Evolutionary conservation across 2,888 invertebrate genomes (phyloP), one percentile per base, ranked within the genome.

Genomic region (Leucophenga maculata): DNA sequence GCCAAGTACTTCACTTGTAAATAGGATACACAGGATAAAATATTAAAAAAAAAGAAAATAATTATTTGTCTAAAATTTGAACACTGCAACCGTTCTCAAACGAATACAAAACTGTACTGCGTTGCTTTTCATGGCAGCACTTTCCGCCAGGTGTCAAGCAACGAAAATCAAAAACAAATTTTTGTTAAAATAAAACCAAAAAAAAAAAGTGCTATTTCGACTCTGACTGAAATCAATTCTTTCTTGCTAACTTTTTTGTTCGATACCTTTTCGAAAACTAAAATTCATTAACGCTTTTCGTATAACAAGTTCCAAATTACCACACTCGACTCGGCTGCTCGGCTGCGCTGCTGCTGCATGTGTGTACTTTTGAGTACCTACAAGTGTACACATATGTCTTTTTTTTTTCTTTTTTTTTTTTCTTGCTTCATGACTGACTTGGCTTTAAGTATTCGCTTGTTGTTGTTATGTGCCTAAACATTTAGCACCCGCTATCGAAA

Each of bases 1-100:
- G 87, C 87, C 87, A 87, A 86, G 78, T 86, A 78, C 84, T 78
- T 79, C 82, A 85, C 80, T 80, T 85, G 84, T 74, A 46, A n/a
- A 14, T 32, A 6, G 18, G n/a, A 55, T n/a, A 14, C 54, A 48
- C 18, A 6, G 46, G 18, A 65, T 22, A 52, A 57, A 44, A 52
- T n/a, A n/a, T n/a, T n/a, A 14, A 48, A 8, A 71, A 77, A 73
- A 75, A 65, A 14, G 13, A 66, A 50, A 20, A 20, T 26, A 2
- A 11, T 20, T 57, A 8, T 39, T 39, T 8, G 11, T 6, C 3
- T 39, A 39, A 54, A 18, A 39, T 26, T 9, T n/a, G n/a, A n/a
- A n/a, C 39, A 16, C 46, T 32, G 62, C 39, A 39, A 62, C 44
- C 62, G 62, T 22, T 50, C 18, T n/a, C 16, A 50, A 50, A 50